Percentiles rank a stretch among this genome's conserved stretches.
Evolutionary conservation across 2,888 invertebrate genomes (phyloP).

Genomic region (Caradrina kadenii): DNA sequence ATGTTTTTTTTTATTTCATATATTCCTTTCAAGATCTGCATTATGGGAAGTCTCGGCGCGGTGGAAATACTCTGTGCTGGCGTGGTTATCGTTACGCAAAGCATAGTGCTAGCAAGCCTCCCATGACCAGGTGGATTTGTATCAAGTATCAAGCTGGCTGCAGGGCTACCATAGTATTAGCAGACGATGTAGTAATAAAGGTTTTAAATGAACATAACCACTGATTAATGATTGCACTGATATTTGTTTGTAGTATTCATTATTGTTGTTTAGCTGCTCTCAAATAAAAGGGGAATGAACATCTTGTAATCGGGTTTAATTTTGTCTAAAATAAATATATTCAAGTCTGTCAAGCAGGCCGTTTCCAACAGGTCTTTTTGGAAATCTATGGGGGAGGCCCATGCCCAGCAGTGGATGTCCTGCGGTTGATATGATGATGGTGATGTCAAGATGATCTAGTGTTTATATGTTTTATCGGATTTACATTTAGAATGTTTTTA

Average conservation of each 20-base stretch:
- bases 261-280: neutral
- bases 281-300: neutral
- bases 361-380: too few species aligned
- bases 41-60: constrained; percentile 11
- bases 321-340: too few species aligned
- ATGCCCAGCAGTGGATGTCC: too few species aligned
- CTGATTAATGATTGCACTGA: constrained; percentile 11
- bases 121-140: constrained; percentile 62
- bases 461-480: too few species aligned
- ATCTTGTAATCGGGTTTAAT: constrained; percentile 1
- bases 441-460: too few species aligned
- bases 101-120: constrained; percentile 27
- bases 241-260: too few species aligned
- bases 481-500: too few species aligned
- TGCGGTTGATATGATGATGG: too few species aligned
- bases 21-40: constrained; percentile 12
- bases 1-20: neutral
- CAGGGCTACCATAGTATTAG: constrained; percentile 56
- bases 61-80: constrained; percentile 30
- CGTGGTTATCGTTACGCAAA: constrained; percentile 34
- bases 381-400: too few species aligned
- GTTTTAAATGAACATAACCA: constrained; percentile 58
- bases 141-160: constrained; percentile 57
- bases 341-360: too few species aligned
- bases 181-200: constrained; percentile 46